These are phyloP conservation scores for Aldabrachelys gigantea DNA, from an alignment of 2,113 vertebrate genomes.

Conservation along the genomic window DNA sequence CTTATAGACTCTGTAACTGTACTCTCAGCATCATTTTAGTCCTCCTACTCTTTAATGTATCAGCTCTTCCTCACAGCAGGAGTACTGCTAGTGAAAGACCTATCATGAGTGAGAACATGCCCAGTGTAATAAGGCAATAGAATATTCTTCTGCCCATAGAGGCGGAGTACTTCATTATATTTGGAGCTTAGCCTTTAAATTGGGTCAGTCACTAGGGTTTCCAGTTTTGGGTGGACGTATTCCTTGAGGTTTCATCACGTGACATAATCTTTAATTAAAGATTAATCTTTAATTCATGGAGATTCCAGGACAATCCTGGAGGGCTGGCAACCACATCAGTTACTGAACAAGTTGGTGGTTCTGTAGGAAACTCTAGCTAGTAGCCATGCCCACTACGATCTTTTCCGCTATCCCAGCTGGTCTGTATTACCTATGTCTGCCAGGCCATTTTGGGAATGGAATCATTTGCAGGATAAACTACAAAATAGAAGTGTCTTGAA, in stretches of 20 bases:
- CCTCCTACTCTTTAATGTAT: neutral
- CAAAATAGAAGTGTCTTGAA: no score
- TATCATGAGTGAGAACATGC: neutral
- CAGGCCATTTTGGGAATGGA: neutral
- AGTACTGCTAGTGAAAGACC: neutral
- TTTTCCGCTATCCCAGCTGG: neutral
- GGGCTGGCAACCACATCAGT: neutral
- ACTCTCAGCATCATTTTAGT: neutral
- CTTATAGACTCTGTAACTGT: neutral
- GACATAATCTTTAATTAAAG: no score
- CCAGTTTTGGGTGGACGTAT: no score
- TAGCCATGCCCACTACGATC: neutral
- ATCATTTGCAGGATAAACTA: neutral
- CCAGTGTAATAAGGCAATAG: neutral
- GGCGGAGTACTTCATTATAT: slow-evolving; percentile 7
- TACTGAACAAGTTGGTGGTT: neutral
- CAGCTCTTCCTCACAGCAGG: neutral
- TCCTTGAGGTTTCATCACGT: no score
- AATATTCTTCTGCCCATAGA: neutral
- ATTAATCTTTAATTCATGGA: no score
- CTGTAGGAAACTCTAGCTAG: neutral
- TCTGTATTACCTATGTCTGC: neutral
- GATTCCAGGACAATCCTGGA: no score
- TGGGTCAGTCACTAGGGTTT: neutral
- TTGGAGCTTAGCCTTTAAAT: slow-evolving; percentile 14